Percentiles rank a stretch among this genome's conserved stretches.
Conservation (phyloP, 2,797 vertebrate species). For the Prunella strophiata region DNA sequence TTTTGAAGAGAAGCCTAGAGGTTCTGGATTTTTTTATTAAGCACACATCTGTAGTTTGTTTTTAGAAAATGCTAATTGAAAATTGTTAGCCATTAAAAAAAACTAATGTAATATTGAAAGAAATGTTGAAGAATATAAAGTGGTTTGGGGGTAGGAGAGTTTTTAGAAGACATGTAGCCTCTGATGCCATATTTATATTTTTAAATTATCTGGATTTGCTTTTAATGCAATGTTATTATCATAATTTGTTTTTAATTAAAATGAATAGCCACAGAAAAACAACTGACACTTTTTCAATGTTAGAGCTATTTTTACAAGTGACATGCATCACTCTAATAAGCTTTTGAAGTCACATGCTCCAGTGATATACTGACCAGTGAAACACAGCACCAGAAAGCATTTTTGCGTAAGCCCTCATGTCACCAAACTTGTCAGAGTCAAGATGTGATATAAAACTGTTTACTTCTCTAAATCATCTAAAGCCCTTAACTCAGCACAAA, state of each 20-base stretch:
- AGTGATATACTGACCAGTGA: background rate
- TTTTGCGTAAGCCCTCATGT: background rate
- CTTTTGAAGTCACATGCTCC: background rate
- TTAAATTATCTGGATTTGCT: background rate
- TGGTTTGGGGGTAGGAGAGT: background rate
- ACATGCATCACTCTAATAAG: accelerated
- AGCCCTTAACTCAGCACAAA: background rate
- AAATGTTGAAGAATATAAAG: background rate
- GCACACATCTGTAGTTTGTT: background rate
- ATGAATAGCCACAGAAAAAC: background rate
- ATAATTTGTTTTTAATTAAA: background rate
- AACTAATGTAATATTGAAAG: background rate
- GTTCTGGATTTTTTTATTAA: background rate
- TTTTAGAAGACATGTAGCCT: background rate
- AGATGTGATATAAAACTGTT: background rate
- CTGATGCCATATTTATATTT: background rate
- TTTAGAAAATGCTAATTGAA: background rate
- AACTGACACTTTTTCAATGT: background rate
- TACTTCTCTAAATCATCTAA: background rate
- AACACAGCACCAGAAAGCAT: background rate
- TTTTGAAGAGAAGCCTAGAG: background rate
- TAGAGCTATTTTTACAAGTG: background rate
- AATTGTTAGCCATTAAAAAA: background rate
- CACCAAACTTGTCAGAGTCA: background rate
- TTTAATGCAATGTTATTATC: background rate